A percentile compares a stretch with the other conserved stretches of the same genome.
Evolutionary conservation across 2,888 invertebrate genomes (phyloP).

Genomic region (Galerucella nymphaeae): DNA sequence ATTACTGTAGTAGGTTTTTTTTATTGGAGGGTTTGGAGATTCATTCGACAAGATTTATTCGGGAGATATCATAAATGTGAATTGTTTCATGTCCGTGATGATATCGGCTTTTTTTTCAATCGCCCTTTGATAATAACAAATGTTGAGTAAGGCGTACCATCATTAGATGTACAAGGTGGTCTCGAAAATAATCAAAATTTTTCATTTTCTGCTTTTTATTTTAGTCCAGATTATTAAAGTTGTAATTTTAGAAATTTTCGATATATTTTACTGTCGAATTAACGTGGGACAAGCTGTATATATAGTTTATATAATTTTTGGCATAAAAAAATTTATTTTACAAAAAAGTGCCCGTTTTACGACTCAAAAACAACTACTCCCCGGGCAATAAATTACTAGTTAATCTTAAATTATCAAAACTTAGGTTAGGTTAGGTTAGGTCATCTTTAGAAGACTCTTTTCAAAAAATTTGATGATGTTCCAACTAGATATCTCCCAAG

Average conservation of each 20-base stretch:
- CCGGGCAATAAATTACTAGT: too few species aligned
- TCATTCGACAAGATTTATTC: constrained; percentile 10
- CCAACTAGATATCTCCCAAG: not conserved
- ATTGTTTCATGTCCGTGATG: constrained; percentile 9
- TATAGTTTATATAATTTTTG: too few species aligned
- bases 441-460: too few species aligned
- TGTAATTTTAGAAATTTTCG: too few species aligned
- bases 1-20: constrained; percentile 15
- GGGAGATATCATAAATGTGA: constrained; percentile 6
- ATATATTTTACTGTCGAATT: too few species aligned
- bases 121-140: not conserved
- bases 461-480: not conserved
- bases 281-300: too few species aligned
- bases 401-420: too few species aligned
- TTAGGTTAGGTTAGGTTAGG: too few species aligned
- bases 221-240: too few species aligned
- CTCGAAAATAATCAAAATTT: not conserved
- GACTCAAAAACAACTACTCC: too few species aligned
- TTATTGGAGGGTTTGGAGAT: constrained; percentile 20
- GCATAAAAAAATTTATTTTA: too few species aligned
- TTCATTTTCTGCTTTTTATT: not conserved
- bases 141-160: not conserved
- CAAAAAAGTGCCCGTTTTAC: too few species aligned
- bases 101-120: constrained; percentile 11
- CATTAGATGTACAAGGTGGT: not conserved